Base-by-base conservation (phyloP, 2,888 invertebrate genomes). In the Xestobium rufovillosum region DNA sequence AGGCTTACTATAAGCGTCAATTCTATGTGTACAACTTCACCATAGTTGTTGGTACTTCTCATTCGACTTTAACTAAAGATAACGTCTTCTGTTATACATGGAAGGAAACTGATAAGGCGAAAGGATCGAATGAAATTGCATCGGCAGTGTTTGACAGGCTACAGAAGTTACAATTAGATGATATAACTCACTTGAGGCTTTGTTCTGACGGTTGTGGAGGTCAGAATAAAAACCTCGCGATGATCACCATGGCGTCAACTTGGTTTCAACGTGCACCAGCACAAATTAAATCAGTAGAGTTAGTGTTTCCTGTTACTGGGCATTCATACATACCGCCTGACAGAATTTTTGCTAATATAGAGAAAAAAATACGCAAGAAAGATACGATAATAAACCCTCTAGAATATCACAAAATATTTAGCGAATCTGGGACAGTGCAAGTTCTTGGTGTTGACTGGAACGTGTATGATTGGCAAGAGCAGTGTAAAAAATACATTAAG, bases 11-110 rank as follows among this genome's bases (percentile, higher is more conserved):
- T 10, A 10, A n/a, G 10, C n/a, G 28, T 6, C 28, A 28, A 28
- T 12, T 28, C 12, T 28, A 28, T 28, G 10, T 28, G 28, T 28
- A 28, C 28, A 28, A 28, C 28, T 28, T 28, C 28, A 28, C 28
- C 10, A 28, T 28, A 8, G 28, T 28, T 28, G 10, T 8, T n/a
- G 28, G 28, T 6, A 28, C 28, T 10, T 28, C 28, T 10, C n/a
- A 28, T 10, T 28, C 28, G n/a, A 6, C n/a, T 8, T 12, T 28
- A 10, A 28, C 28, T 8, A 28, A 28, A 12, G 10, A 28, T 8
- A 28, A 28, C 12, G 28, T 28, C 6, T 28, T 28, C 10, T 28
- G 10, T 12, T 28, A 28, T 28, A 10, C n/a, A 8, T 28, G 28
- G 28, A 28, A n/a, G 12, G 28, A 28, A 12, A 28, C n/a, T 10